Evolutionary conservation across 2,797 vertebrate genomes (phyloP).

Genomic region (Chanos chanos): DNA sequence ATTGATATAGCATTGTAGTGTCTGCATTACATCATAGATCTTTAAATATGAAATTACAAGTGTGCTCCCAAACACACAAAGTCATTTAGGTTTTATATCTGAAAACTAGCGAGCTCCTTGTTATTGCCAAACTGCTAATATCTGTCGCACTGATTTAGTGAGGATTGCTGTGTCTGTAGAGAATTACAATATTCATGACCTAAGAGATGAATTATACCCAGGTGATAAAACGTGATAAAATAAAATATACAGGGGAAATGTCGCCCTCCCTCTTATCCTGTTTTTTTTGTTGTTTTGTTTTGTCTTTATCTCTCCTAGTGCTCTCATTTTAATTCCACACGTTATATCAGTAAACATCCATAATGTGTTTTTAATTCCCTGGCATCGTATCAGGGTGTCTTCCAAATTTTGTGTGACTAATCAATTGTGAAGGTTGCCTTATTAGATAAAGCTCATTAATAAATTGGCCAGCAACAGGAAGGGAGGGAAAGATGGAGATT

Average conservation of each 20-base stretch:
- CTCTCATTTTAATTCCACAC: conserved; percentile 43
- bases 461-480: conserved; percentile 46
- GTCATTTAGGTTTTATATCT: conserved; percentile 27
- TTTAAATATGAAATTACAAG: no score
- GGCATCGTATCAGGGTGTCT: conserved; percentile 49
- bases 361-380: conserved; percentile 52
- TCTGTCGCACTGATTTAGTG: neutral
- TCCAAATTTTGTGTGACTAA: conserved; percentile 55
- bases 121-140: no score
- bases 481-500: conserved; percentile 18
- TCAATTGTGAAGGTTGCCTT: conserved; percentile 54
- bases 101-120: no score
- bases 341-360: conserved; percentile 62
- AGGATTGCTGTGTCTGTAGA: neutral
- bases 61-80: no score
- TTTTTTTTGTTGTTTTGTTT: conserved; percentile 41
- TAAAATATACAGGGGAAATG: conserved; percentile 9
- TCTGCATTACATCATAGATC: no score
- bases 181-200: neutral
- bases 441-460: conserved; percentile 50
- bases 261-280: neutral
- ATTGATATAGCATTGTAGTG: no score
- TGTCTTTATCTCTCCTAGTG: no score
- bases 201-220: conserved; percentile 16
- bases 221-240: conserved; percentile 2